phyloP scores from a whole-genome alignment of 2,797 vertebrate genomes.

The Tangara arthus region DNA sequence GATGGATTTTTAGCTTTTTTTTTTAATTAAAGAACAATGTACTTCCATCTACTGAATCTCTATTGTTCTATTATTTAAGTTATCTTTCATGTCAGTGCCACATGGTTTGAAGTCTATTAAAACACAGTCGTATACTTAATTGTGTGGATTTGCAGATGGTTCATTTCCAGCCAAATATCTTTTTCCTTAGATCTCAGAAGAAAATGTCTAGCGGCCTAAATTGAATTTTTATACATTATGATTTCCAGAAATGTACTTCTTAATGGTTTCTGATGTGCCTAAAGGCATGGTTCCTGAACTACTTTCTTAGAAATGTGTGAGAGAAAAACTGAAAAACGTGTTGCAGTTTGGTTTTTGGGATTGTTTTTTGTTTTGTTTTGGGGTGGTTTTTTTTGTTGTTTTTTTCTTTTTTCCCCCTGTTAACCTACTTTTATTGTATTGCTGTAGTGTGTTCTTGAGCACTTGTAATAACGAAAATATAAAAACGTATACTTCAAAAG shows the following conservation, averaged over 20 bases:
- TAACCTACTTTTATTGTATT: conserved; percentile 42
- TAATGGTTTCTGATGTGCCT: conserved; percentile 77
- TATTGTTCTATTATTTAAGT: conserved; percentile 58
- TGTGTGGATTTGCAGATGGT: conserved; percentile 57
- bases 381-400: no score
- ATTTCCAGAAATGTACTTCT: conserved; percentile 76
- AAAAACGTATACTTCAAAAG: conserved; percentile 17
- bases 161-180: conserved; percentile 71
- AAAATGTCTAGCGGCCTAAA: conserved; percentile 71
- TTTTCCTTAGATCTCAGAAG: conserved; percentile 54
- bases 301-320: conserved; percentile 39
- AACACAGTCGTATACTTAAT: conserved; percentile 63
- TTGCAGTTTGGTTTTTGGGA: neutral
- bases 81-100: conserved; percentile 59
- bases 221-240: conserved; percentile 76
- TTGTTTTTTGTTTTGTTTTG: neutral
- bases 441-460: conserved; percentile 15
- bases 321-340: conserved; percentile 32
- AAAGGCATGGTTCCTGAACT: conserved; percentile 71
- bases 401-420: neutral
- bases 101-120: conserved; percentile 53
- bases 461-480: conserved; percentile 42
- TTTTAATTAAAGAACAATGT: conserved; percentile 53
- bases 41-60: conserved; percentile 39
- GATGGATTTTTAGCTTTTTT: conserved; percentile 2